A percentile compares a stretch with the other conserved stretches of the same genome.
These are phyloP conservation scores for Manacus vitellinus DNA, from an alignment of 2,113 vertebrate species.

Conservation along the genomic window DNA sequence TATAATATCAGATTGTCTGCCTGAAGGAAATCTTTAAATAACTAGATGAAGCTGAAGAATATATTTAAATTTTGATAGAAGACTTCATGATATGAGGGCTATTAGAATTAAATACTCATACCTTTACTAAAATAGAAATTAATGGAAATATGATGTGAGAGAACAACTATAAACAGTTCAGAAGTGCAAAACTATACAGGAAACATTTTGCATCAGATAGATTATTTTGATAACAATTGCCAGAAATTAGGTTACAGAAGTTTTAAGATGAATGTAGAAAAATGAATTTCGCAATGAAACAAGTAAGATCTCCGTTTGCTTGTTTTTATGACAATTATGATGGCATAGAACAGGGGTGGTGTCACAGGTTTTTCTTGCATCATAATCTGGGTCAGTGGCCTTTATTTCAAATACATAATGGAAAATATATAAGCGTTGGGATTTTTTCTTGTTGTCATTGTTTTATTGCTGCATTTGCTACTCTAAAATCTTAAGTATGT, in stretches of 20 bases:
- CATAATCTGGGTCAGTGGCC: not conserved
- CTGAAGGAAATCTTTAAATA: not conserved
- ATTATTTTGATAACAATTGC: not conserved
- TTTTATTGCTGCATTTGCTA: not conserved
- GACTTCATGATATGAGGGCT: not conserved
- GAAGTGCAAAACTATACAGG: not conserved
- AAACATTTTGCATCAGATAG: fast-evolving
- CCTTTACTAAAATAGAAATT: not conserved
- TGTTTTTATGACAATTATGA: not conserved
- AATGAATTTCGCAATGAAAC: not conserved
- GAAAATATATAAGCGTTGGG: not conserved
- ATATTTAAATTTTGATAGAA: not conserved
- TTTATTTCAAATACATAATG: not conserved
- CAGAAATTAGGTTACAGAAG: not conserved
- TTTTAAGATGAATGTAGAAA: not conserved
- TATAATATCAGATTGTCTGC: not conserved
- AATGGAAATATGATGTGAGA: not conserved
- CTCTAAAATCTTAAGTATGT: not conserved
- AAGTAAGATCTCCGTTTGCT: not conserved
- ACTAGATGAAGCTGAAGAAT: not conserved
- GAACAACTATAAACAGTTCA: not conserved
- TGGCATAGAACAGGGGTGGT: not conserved
- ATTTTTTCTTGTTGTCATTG: not conserved
- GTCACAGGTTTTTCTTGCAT: not conserved
- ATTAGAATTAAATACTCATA: not conserved